phyloP scores from a whole-genome alignment of 2,888 invertebrate genomes.

The Leptopilina drosophilae region DNA sequence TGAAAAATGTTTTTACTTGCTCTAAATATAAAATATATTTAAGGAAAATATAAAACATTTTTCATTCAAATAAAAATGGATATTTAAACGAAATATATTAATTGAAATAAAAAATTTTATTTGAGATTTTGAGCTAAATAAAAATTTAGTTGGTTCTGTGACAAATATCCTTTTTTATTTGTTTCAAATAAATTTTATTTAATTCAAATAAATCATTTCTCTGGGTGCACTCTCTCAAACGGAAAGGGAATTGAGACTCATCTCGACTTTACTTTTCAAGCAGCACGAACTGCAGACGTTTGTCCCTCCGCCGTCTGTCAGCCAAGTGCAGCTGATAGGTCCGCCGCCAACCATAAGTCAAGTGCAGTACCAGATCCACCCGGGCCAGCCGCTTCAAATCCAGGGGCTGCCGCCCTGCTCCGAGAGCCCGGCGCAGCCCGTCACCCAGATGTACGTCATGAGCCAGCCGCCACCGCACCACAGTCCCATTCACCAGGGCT shows the following conservation, averaged over 20 bases:
- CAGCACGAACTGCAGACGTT: constrained; percentile 73
- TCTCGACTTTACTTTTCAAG: neutral
- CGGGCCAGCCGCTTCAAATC: constrained; percentile 73
- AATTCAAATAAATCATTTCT: too few relatives aligned
- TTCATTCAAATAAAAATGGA: too few relatives aligned
- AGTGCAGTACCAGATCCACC: constrained; percentile 75
- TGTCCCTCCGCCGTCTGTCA: constrained; percentile 71
- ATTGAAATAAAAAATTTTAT: too few relatives aligned
- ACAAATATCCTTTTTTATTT: too few relatives aligned
- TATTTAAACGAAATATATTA: too few relatives aligned
- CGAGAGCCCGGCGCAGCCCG: constrained; percentile 72
- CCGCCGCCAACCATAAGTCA: constrained; percentile 74
- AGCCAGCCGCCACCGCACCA: constrained; percentile 74
- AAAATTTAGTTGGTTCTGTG: too few relatives aligned
- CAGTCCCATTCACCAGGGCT: constrained; percentile 66
- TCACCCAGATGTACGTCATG: constrained; percentile 75
- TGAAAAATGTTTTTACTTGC: too few relatives aligned
- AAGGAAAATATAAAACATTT: too few relatives aligned
- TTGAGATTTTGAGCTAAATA: too few relatives aligned
- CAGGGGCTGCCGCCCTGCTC: constrained; percentile 71
- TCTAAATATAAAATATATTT: too few relatives aligned
- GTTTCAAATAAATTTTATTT: too few relatives aligned
- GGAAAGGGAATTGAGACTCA: neutral
- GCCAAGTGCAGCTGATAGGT: constrained; percentile 74
- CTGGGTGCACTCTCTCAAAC: neutral